Evolutionary conservation across 2,113 vertebrate species (phyloP).

Genomic region (Candoia aspera): DNA sequence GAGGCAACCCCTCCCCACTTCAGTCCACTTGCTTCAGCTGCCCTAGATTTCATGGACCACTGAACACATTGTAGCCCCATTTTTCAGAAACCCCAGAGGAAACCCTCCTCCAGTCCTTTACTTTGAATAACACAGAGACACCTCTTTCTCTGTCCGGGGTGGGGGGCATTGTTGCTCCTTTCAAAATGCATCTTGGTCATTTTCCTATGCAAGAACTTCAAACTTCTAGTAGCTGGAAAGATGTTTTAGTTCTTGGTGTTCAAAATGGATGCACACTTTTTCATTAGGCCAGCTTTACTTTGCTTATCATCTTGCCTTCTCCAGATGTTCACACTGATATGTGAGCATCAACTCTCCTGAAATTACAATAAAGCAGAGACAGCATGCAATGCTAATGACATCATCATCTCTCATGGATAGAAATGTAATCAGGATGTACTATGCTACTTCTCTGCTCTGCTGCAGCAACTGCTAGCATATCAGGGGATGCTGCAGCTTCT

Average conservation of each 20-base stretch:
- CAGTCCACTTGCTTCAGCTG: background rate
- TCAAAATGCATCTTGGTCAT: background rate
- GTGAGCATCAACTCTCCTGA: background rate
- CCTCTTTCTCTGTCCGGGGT: background rate
- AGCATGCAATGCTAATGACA: background rate
- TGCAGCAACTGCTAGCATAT: background rate
- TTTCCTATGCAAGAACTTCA: background rate
- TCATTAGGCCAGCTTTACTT: background rate
- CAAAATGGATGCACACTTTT: background rate
- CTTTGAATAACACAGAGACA: slow-evolving; percentile 2
- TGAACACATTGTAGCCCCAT: slow-evolving; percentile 3
- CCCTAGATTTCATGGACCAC: slow-evolving; percentile 46
- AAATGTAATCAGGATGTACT: background rate
- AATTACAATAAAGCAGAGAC: background rate
- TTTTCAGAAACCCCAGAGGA: background rate
- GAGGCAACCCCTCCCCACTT: background rate
- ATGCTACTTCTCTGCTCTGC: background rate
- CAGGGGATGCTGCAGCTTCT: background rate
- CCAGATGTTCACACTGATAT: background rate
- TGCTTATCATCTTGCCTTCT: background rate
- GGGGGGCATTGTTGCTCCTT: background rate
- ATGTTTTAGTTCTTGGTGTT: background rate
- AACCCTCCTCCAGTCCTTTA: background rate
- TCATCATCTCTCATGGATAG: background rate
- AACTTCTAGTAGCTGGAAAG: background rate